Conservation (phyloP, 1,140 invertebrate species). For the Tetragonula clypearis region DNA sequence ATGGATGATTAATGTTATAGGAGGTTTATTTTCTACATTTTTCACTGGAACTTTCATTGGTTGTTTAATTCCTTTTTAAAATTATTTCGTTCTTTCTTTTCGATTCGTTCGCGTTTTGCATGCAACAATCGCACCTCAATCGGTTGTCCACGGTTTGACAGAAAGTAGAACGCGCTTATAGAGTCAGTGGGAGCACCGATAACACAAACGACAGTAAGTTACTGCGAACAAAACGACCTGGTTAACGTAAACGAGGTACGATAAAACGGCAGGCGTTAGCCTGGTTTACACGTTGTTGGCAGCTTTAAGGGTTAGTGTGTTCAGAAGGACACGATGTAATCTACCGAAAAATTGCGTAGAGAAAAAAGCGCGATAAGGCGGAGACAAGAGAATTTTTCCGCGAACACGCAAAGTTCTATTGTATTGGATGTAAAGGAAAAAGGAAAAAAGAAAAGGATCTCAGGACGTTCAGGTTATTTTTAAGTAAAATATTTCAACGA, state of each 20-base stretch:
- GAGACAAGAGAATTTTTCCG: background rate
- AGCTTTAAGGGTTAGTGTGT: constrained; percentile 6
- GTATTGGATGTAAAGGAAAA: background rate
- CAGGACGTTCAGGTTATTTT: no score
- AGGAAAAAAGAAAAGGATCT: no score
- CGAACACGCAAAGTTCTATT: background rate
- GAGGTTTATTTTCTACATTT: no score
- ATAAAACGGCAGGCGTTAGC: constrained; percentile 1
- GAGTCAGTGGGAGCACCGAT: constrained; percentile 8
- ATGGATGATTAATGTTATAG: no score
- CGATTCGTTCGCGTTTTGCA: background rate
- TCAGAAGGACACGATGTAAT: constrained; percentile 4
- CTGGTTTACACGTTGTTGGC: constrained; percentile 27
- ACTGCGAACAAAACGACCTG: constrained; percentile 23
- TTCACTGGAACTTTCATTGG: no score
- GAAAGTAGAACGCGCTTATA: background rate
- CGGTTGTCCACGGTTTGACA: no score
- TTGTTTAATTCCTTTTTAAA: no score
- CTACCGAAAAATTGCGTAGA: background rate
- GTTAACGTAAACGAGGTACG: constrained; percentile 45
- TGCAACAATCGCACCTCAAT: no score
- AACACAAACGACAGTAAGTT: constrained; percentile 21
- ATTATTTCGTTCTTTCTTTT: no score
- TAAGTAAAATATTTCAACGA: no score
- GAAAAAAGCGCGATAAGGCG: background rate